Base-by-base conservation (phyloP, 1,140 invertebrate species). In the Drosophila azteca region DNA sequence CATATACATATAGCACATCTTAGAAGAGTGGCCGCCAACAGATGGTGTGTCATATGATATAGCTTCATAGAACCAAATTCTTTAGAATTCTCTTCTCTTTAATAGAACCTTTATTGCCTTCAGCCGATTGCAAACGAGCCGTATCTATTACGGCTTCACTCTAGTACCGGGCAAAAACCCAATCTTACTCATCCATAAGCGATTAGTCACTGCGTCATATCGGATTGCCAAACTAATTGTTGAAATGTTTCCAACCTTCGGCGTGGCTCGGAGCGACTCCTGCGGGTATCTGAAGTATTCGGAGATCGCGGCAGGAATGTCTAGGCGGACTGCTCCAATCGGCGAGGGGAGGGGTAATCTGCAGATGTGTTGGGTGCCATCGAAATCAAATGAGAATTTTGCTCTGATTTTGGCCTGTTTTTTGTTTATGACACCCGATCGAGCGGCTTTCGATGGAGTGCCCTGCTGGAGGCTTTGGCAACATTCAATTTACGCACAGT, bases 221-320 rank as follows among this genome's bases (percentile, higher is more conserved):
- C 3, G 35, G 35, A 13, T 39, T 0, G 31, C 9, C 11, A 11
- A 35, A 4, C 9, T 11, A 9, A 3, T 35, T 3, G 31, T 35
- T 3, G 31, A 35, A 11, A 35, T 35, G 31, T 11, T 35, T 35
- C 9, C 3, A 3, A 2, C 31, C 9, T 35, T 9, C 31, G 9
- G 1, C 31, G 3, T 9, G 9, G 9, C 31, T 9, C 31, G 8
- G 8, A 35, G 26, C 29, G 29, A 8, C 29, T 2, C 6, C 29
- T 29, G 29, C 7, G 29, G 4, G 24, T 5, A 24, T 5, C 24
- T 24, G 24, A 4, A 6, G 4, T 92, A 90, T 67, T 94, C 94
- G 1, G 94, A 94, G 5, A 93, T 95, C 13, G 95, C 13, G 95
- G 94, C 83, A 94, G 95, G 0, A 92, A 93, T 63, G 94, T 96